phyloP scores from a whole-genome alignment of 2,888 invertebrate species.

The Meganola albula region DNA sequence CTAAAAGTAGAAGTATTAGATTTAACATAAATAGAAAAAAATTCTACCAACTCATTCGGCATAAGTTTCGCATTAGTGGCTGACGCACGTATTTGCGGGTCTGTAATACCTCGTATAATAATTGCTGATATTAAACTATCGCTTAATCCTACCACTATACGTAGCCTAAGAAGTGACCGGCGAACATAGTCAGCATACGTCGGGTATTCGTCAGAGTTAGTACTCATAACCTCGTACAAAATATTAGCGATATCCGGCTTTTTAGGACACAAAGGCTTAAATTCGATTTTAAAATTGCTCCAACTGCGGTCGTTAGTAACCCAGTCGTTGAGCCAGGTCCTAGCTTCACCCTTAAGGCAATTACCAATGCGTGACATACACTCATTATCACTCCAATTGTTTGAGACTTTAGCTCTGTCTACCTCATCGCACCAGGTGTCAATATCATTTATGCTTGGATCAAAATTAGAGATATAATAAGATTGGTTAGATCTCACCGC shows the following conservation, averaged over 20 bases:
- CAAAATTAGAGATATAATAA: constrained; percentile 5
- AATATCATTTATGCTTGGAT: constrained; percentile 4
- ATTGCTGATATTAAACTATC: constrained; percentile 20
- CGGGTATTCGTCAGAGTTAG: constrained; percentile 13
- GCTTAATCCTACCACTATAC: no score
- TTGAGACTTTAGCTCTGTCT: constrained; percentile 1
- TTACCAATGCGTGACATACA: constrained; percentile 6
- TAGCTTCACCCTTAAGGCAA: constrained; percentile 5
- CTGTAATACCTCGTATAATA: constrained; percentile 7
- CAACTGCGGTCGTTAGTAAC: constrained; percentile 17
- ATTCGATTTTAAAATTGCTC: constrained; percentile 21
- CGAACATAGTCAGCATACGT: constrained; percentile 23
- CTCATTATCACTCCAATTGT: constrained; percentile 5
- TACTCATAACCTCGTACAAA: constrained; percentile 15
- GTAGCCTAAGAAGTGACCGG: constrained; percentile 12
- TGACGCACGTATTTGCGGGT: constrained; percentile 2
- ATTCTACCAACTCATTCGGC: constrained; percentile 2
- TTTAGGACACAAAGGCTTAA: constrained; percentile 17
- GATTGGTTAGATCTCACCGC: constrained; percentile 1
- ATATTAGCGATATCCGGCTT: constrained; percentile 16
- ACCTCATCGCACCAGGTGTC: constrained; percentile 7
- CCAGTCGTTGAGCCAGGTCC: no score
- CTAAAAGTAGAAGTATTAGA: background rate
- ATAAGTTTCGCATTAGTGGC: constrained; percentile 6
- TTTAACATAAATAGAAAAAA: constrained; percentile 7